Base-by-base conservation (phyloP, 2,797 vertebrate species). In the Dromococcyx pavoninus region DNA sequence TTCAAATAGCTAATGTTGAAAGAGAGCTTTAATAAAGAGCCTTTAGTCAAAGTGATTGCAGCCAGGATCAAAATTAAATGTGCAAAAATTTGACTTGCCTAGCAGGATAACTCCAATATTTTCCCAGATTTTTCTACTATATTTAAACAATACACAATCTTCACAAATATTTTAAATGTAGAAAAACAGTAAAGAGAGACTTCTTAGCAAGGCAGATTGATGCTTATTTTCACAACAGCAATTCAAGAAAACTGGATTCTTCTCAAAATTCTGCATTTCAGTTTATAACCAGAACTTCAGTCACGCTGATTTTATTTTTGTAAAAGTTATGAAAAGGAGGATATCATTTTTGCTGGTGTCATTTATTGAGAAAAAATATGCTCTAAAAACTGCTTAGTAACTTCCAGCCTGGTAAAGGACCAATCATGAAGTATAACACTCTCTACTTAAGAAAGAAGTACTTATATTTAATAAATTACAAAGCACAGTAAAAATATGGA, bases 51-150 rank as follows among this genome's bases (percentile, higher is more conserved):
- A 76, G 9, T 10, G 32, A 57, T 81, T 53, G 58, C 6, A 64
- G 54, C 37, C 50, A 81, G 24, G 41, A 60, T 60, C 35, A 81
- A 57, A 86, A 77, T 60, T 35, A 56, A 61, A 61, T 19, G 22
- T 1, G 0, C 27, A 56, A 81, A 73, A 82, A n/a, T 19, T n/a
- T 0, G 1, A 46, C n/a, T 32, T 35, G 18, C 41, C 33, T 48
- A 51, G 54, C 16, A 56, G 5, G 17, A 14, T 71, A 57, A 37
- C 18, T 46, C 39, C 53, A 69, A 28, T 50, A 16, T 54, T 65
- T 62, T 72, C 66, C 67, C 46, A 74, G 28, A 39, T 15, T 44
- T 85, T 72, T 35, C n/a, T 25, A 71, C 17, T 39, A 21, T 37
- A 79, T 74, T 64, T 44, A 58, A 73, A 43, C 15, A 58, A 54